Conservation (phyloP, 2,888 invertebrate genomes). For the Amphiduros pacificus region DNA sequence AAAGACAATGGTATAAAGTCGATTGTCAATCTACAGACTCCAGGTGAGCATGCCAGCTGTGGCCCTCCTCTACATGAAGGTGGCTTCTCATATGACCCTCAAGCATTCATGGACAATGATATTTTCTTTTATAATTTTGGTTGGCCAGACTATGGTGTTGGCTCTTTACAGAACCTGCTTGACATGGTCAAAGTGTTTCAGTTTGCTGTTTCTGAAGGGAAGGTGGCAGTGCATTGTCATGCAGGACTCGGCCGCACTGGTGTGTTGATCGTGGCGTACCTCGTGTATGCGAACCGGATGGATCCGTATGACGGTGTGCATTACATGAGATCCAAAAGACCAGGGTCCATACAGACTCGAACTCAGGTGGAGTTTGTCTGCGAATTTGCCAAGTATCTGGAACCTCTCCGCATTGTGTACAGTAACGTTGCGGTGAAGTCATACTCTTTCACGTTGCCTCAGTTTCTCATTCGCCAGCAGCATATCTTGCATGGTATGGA, state of each 20-base stretch:
- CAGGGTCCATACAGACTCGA: constrained; percentile 79
- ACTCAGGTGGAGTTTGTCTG: constrained; percentile 80
- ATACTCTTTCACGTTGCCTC: constrained; percentile 68
- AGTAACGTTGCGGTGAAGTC: constrained; percentile 67
- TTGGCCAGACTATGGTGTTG: constrained; percentile 82
- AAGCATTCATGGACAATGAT: constrained; percentile 79
- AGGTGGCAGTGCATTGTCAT: constrained; percentile 82
- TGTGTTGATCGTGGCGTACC: constrained; percentile 82
- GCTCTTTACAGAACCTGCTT: constrained; percentile 74
- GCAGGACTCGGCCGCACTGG: constrained; percentile 81
- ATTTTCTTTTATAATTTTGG: constrained; percentile 89
- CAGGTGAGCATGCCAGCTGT: constrained; percentile 85
- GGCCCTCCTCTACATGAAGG: constrained; percentile 72
- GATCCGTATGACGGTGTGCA: constrained; percentile 79
- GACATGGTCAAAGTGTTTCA: constrained; percentile 90
- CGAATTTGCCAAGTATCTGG: constrained; percentile 78
- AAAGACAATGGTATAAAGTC: constrained; percentile 75
- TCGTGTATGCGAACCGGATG: constrained; percentile 78
- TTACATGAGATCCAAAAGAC: constrained; percentile 75
- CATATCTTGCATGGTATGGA: constrained; percentile 78
- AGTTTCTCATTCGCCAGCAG: constrained; percentile 73
- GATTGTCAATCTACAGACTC: constrained; percentile 82
- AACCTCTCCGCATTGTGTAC: constrained; percentile 73
- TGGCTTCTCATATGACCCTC: constrained; percentile 85
- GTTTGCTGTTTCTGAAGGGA: constrained; percentile 79